These are phyloP conservation scores for Amphipyra tragopoginis DNA, from an alignment of 2,888 invertebrate species.

Conservation along the genomic window DNA sequence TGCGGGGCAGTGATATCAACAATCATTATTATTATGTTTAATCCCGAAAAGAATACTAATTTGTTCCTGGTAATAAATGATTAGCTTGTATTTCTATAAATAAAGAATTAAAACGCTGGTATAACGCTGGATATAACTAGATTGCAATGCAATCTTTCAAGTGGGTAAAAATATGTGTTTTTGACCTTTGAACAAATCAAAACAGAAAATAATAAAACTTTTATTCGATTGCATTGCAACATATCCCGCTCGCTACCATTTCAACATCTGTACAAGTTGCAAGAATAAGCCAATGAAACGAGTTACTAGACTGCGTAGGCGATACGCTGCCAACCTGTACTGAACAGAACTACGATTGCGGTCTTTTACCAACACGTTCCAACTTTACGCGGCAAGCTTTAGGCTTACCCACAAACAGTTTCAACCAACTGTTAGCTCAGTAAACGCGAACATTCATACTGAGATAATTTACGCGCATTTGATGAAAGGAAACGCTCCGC, in stretches of 20 bases:
- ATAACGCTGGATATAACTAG: too few species aligned
- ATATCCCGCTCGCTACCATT: neutral
- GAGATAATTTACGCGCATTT: conserved; percentile 38
- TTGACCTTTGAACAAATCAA: too few species aligned
- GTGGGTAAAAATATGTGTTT: too few species aligned
- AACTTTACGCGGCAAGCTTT: conserved; percentile 21
- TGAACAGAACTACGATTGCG: conserved; percentile 43
- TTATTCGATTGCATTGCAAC: too few species aligned
- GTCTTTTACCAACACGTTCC: conserved; percentile 45
- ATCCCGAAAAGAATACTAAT: too few species aligned
- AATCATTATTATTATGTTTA: too few species aligned
- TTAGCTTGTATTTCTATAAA: too few species aligned
- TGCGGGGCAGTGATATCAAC: too few species aligned
- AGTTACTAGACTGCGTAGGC: conserved; percentile 42
- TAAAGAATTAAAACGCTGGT: too few species aligned
- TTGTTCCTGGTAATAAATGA: too few species aligned
- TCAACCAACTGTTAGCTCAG: conserved; percentile 13
- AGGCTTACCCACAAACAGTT: conserved; percentile 32
- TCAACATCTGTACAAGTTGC: neutral
- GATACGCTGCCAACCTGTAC: conserved; percentile 23
- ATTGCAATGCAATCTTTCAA: too few species aligned
- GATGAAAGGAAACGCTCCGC: conserved; percentile 35
- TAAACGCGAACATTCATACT: conserved; percentile 15
- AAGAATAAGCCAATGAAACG: conserved; percentile 22
- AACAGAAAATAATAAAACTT: too few species aligned